Base-by-base conservation (phyloP, 2,888 invertebrate species). In the Ganaspis brasiliensis region DNA sequence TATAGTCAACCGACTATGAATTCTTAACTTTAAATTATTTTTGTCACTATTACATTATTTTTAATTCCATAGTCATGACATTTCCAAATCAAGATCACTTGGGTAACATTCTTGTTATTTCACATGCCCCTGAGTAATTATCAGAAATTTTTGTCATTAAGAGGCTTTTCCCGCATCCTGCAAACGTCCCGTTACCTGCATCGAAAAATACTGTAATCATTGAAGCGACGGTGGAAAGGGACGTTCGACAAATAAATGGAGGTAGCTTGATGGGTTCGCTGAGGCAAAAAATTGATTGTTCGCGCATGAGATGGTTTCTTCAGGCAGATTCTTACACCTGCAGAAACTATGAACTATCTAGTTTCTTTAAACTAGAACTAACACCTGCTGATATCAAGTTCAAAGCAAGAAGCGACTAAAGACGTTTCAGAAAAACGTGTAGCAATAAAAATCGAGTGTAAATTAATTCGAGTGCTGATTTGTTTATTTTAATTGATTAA, bases 201-300 rank as follows among this genome's bases (percentile, higher is more conserved):
- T 45, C 45, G 67, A 26, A 45, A 67, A 67, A 67, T 45, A 67
- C 67, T 26, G 45, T 67, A 67, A 67, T 49, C 45, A 67, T 49
- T 45, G 26, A 67, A n/a, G 24, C 67, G 67, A 45, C 26, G n/a
- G 9, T 52, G 24, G 24, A 24, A 45, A 45, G 40, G 45, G 45
- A 67, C 14, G 45, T 67, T 49, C 45, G 45, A 49, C 67, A 45
- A 67, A 67, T 67, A 67, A 49, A 26, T 67, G 26, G 45, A 67
- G 45, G 67, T 67, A 67, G 45, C 16, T 45, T 49, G 67, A 67
- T 67, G 67, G 45, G 67, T 49, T 67, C 26, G n/a, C n/a, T 67
- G n/a, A 24, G 16, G 67, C 67, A 67, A 67, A 67, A 67, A 67
- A 67, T 67, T 67, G 45, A 67, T 67, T 67, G 67, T 67, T 67